Evolutionary conservation across 2,113 vertebrate genomes (phyloP).

Genomic region (Edolisoma coerulescens): DNA sequence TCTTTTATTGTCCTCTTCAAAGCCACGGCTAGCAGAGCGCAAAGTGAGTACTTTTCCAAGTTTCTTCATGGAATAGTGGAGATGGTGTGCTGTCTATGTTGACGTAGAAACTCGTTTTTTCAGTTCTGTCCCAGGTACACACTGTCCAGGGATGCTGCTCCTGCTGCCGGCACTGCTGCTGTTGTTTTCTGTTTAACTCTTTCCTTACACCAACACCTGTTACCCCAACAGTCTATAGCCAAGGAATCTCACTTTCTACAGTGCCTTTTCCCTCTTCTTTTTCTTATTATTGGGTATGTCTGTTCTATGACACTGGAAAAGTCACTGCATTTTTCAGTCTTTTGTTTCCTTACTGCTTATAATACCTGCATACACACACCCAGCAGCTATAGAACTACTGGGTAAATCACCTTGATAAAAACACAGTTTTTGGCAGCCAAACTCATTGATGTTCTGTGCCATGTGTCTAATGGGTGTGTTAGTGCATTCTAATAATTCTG

Average conservation of each 20-base stretch:
- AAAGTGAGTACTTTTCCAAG: neutral
- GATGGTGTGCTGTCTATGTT: neutral
- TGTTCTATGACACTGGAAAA: neutral
- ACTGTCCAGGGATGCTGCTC: neutral
- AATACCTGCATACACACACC: neutral
- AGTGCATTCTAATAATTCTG: neutral
- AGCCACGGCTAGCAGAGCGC: neutral
- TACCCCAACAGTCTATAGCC: neutral
- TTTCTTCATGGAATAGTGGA: neutral
- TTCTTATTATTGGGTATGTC: neutral
- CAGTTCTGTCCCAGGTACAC: neutral
- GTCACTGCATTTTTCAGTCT: neutral
- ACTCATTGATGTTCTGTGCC: neutral
- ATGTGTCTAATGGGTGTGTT: accelerated
- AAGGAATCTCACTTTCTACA: neutral
- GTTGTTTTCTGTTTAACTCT: neutral
- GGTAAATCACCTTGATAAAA: neutral
- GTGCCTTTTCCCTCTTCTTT: neutral
- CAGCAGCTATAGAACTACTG: neutral
- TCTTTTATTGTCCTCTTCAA: neutral
- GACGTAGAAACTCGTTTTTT: neutral
- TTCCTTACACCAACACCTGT: neutral
- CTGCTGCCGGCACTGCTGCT: neutral
- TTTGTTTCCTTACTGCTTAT: neutral
- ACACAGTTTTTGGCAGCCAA: neutral